Evolutionary conservation across 2,113 vertebrate genomes (phyloP), one percentile per base, ranked within the genome.

Genomic region (Tor tambroides): DNA sequence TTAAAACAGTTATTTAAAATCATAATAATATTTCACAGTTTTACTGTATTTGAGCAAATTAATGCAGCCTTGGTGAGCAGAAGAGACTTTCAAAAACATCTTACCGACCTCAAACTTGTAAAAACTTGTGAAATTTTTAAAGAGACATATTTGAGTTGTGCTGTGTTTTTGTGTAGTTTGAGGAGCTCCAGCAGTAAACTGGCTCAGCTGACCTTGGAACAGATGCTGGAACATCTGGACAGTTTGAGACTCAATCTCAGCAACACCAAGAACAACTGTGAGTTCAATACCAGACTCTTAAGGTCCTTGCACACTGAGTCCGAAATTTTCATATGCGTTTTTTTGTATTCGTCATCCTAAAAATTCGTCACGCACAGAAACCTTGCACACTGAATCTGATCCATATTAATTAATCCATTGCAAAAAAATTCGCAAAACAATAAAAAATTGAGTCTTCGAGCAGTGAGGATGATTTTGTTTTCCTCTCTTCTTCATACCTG

Each of bases 141-240:
- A 38, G 1, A n/a, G 23, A n/a, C 19, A n/a, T 14, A 12, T 51
- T 41, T 43, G 21, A 43, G 8, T 43, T 43, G 41, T 46, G 74
- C 38, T 32, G 26, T 32, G 77, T 35, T 54, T 51, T 30, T 80
- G 51, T 28, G 0, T 91, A 99, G 98, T 91, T 93, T 99, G 15
- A 94, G 98, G 26, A 99, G 97, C 74, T 98, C 97, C 46, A 99
- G 98, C 94, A 98, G 97, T 94, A 99, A 99, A 90, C 94, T 99
- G 91, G 97, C 98, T 54, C 98, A 99, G 94, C 94, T 99, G 86
- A 99, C 97, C 2, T 91, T 99, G 91, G 98, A 99, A 71, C 98
- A 99, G 95, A 99, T 99, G 92, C 91, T 99, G 91, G 98, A 99
- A 86, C 98, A 99, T 87, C 78, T 99, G 94, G 97, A 98, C 91